Evolutionary conservation across 2,888 invertebrate species (phyloP).

Genomic region (Litoditis marina): DNA sequence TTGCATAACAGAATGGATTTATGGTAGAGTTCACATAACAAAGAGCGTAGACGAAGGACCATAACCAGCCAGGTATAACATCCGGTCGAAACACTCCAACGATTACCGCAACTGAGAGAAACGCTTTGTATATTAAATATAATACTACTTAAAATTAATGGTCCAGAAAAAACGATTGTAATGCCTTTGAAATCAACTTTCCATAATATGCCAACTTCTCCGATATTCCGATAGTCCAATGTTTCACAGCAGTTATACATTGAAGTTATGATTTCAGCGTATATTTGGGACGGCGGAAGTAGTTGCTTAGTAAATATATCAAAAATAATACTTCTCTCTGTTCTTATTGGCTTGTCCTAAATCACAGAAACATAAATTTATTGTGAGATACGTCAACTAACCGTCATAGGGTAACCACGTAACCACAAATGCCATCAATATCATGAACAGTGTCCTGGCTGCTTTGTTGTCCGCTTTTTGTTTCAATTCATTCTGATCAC

Average conservation of each 20-base stretch:
- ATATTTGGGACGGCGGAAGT: no score
- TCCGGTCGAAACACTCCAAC: slow-evolving; percentile 12
- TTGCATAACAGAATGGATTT: slow-evolving; percentile 16
- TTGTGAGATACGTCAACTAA: neutral
- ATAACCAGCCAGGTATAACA: slow-evolving; percentile 10
- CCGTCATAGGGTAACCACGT: slow-evolving; percentile 19
- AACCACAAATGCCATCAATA: slow-evolving; percentile 15
- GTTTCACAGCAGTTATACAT: no score
- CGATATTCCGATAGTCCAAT: no score
- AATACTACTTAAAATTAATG: neutral
- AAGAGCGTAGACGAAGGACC: slow-evolving; percentile 13
- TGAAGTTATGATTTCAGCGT: no score
- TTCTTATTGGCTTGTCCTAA: no score
- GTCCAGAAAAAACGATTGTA: neutral
- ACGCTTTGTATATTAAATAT: neutral
- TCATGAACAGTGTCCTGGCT: slow-evolving; percentile 11
- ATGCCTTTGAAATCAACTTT: neutral
- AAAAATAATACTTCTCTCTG: no score
- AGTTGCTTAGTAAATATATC: no score
- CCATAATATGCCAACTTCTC: no score
- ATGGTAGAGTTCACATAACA: slow-evolving; percentile 17
- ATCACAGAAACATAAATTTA: neutral
- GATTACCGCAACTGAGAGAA: slow-evolving; percentile 10
- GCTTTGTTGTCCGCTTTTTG: slow-evolving; percentile 12
- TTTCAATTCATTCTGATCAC: neutral